Percentiles rank a stretch among this genome's conserved stretches.
These are phyloP conservation scores for Acanthaster planci DNA, from an alignment of 35 echinoderm and acorn worm species.

Conservation along the genomic window DNA sequence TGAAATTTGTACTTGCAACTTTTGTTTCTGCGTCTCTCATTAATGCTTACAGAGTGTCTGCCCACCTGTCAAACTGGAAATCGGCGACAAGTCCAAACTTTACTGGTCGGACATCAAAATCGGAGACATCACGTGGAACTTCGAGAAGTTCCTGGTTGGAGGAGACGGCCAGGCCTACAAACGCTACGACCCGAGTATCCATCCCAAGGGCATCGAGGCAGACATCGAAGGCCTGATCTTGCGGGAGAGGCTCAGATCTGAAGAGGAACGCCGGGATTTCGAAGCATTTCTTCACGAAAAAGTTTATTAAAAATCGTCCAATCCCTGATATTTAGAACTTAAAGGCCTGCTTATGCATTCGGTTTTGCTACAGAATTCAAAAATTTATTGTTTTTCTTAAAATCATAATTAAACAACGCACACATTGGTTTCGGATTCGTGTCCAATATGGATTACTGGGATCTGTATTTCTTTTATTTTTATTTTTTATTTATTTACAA, in stretches of 20 bases:
- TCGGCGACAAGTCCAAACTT: constrained; percentile 56
- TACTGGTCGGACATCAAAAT: constrained; percentile 66
- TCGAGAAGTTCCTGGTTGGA: constrained; percentile 87
- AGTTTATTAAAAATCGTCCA: background rate
- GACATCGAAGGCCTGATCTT: constrained; percentile 36
- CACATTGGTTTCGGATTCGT: too few species aligned
- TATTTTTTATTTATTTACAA: too few species aligned
- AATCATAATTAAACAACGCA: background rate
- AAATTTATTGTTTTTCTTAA: background rate
- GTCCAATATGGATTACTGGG: too few species aligned
- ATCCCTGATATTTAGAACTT: background rate
- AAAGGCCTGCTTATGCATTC: background rate
- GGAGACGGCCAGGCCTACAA: constrained; percentile 64
- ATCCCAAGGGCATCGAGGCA: constrained; percentile 33
- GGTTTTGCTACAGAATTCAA: background rate
- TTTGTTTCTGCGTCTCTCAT: background rate
- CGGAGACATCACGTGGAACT: constrained; percentile 91
- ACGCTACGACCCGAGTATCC: constrained; percentile 66
- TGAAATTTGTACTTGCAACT: too few species aligned
- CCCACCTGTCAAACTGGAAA: constrained; percentile 70
- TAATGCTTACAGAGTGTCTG: constrained; percentile 52
- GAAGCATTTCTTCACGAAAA: background rate
- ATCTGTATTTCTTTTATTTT: too few species aligned
- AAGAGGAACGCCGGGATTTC: background rate
- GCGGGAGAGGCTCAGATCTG: background rate